Conservation (phyloP, 2,797 vertebrate species). For the Denticeps clupeoides region DNA sequence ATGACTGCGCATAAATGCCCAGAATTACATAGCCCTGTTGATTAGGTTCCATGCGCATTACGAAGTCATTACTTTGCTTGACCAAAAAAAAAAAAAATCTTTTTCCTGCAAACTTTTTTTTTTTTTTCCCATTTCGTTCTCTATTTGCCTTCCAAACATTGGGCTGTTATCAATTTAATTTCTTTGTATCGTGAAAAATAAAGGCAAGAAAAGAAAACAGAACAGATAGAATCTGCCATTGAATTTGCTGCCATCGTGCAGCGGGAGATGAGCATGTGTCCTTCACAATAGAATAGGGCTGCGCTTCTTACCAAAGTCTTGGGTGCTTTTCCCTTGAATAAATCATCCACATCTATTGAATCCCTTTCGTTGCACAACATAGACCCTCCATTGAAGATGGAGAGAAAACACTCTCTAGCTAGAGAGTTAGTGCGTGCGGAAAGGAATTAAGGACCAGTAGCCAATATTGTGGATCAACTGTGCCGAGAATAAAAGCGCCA, state of each 20-base stretch:
- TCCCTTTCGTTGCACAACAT: conserved; percentile 58
- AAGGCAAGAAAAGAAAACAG: conserved; percentile 14
- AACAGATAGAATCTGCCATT: conserved; percentile 48
- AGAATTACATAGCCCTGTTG: conserved; percentile 16
- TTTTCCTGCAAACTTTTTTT: conserved; percentile 17
- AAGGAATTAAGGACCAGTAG: conserved; percentile 71
- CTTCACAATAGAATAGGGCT: conserved; percentile 56
- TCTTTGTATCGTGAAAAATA: conserved; percentile 35
- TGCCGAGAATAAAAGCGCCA: conserved; percentile 57
- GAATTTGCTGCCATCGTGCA: conserved; percentile 45
- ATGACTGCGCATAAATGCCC: conserved; percentile 4
- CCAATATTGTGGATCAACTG: conserved; percentile 74
- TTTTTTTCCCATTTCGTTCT: conserved; percentile 11
- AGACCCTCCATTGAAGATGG: conserved; percentile 50
- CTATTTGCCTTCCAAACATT: no score
- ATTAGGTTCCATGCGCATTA: conserved; percentile 18
- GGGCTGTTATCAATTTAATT: conserved; percentile 36
- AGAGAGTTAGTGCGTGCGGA: conserved; percentile 64
- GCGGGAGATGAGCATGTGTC: conserved; percentile 48
- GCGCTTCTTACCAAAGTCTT: conserved; percentile 54
- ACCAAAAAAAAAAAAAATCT: no score
- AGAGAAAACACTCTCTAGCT: conserved; percentile 60
- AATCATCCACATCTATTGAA: conserved; percentile 67
- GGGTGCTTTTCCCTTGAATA: conserved; percentile 59
- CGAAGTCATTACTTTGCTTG: conserved; percentile 9